phyloP scores from a whole-genome alignment of 2,113 vertebrate species.

The Ameiurus melas region DNA sequence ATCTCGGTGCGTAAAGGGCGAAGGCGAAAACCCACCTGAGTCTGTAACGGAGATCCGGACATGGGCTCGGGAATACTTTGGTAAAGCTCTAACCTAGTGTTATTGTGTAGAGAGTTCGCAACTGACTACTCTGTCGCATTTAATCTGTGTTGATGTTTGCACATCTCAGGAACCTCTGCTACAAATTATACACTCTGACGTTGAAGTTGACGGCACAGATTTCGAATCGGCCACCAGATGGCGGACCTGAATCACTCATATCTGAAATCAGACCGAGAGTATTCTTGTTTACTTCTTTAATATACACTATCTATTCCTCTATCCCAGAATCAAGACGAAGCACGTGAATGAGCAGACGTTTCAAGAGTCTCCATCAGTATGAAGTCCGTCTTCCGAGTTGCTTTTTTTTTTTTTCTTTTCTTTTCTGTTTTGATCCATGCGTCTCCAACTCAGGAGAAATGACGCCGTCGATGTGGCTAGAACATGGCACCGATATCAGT shows the following conservation, averaged over 20 bases:
- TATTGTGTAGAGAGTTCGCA: background rate
- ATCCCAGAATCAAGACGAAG: background rate
- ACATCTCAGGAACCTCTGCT: background rate
- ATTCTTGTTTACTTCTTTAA: background rate
- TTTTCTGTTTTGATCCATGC: background rate
- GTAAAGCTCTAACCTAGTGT: background rate
- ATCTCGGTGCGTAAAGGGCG: too few relatives aligned
- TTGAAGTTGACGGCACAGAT: background rate
- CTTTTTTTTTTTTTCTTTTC: background rate
- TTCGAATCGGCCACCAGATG: conserved; percentile 5
- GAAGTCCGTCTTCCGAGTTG: background rate
- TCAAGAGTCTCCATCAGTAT: background rate
- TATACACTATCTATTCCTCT: background rate
- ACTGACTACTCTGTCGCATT: background rate
- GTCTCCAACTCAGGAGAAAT: background rate
- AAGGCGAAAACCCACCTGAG: too few relatives aligned
- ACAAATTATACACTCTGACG: background rate
- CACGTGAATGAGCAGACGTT: background rate
- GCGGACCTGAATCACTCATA: background rate
- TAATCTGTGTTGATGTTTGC: background rate
- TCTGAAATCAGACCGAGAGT: background rate
- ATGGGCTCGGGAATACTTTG: too few relatives aligned
- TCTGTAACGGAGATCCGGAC: too few relatives aligned
- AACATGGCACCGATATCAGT: background rate
- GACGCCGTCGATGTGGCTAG: background rate